A percentile compares a stretch with the other conserved stretches of the same genome.
phyloP scores from a whole-genome alignment of 2,113 vertebrate species.

The Corythoichthys haematopterus region DNA sequence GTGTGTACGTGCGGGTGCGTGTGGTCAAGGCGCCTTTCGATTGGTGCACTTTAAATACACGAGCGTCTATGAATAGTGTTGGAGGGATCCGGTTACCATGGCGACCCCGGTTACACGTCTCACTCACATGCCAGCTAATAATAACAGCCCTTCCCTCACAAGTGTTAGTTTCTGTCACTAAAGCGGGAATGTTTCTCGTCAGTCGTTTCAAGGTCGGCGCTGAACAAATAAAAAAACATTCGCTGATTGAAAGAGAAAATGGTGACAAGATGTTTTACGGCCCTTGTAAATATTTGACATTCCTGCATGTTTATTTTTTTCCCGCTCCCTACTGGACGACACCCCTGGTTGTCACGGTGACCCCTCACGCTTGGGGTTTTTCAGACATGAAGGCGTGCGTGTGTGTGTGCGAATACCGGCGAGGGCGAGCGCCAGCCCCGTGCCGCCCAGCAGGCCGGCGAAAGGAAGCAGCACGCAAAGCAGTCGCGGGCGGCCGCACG shows the following conservation, averaged over 20 bases:
- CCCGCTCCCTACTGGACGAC: constrained; percentile 32
- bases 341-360: constrained; percentile 40
- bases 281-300: constrained; percentile 42
- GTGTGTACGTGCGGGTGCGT: neutral
- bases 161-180: neutral
- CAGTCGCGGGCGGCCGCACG: constrained; percentile 47
- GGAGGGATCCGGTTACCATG: constrained; percentile 27
- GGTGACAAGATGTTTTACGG: constrained; percentile 14
- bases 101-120: constrained; percentile 1
- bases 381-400: neutral
- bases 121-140: neutral
- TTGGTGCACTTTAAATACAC: constrained; percentile 3
- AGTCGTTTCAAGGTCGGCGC: neutral
- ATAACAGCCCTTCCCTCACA: neutral
- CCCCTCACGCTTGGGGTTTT: neutral
- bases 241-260: neutral
- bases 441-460: constrained; percentile 42
- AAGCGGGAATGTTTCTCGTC: neutral
- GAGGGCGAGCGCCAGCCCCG: constrained; percentile 46
- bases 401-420: constrained; percentile 30
- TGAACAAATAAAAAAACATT: neutral
- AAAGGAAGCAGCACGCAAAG: constrained; percentile 59
- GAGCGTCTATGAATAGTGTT: constrained; percentile 21
- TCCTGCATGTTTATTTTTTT: constrained; percentile 15
- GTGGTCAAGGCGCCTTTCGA: neutral